A percentile compares a stretch with the other conserved stretches of the same genome.
Evolutionary conservation across 2,113 vertebrate genomes (phyloP).

Genomic region (Thomomys bottae): DNA sequence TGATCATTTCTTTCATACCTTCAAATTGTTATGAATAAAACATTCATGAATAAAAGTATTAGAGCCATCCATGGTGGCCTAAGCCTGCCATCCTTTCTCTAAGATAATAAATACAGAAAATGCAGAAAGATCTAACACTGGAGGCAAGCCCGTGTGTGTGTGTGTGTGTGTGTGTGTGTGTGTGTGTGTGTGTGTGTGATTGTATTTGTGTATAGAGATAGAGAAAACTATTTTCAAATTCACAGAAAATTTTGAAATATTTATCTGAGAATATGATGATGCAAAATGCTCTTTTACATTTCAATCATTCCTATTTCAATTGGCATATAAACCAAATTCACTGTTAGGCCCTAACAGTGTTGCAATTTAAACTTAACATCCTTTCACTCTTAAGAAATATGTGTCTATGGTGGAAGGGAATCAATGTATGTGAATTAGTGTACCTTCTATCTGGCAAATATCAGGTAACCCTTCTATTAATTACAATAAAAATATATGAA

Average conservation of each 20-base stretch:
- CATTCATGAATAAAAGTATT: not conserved
- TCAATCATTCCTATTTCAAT: not conserved
- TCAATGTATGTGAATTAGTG: no score
- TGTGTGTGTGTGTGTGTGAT: no score
- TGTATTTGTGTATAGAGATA: no score
- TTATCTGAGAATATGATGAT: not conserved
- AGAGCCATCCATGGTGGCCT: not conserved
- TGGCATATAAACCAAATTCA: constrained; percentile 16
- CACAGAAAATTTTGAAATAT: not conserved
- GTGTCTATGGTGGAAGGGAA: no score
- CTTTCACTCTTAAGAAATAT: constrained; percentile 56
- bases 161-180: no score
- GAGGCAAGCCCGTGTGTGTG: no score
- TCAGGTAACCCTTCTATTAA: no score
- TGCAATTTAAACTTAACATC: constrained; percentile 54
- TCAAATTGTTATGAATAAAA: not conserved
- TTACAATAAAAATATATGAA: no score
- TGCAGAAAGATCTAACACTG: no score
- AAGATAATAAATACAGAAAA: no score
- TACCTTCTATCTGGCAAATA: no score
- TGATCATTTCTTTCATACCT: not conserved
- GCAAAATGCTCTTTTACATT: not conserved
- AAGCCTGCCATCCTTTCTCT: not conserved
- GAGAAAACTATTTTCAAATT: not conserved
- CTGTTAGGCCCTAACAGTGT: not conserved